Evolutionary conservation across 2,113 vertebrate species (phyloP).

Genomic region (Anser cygnoides): DNA sequence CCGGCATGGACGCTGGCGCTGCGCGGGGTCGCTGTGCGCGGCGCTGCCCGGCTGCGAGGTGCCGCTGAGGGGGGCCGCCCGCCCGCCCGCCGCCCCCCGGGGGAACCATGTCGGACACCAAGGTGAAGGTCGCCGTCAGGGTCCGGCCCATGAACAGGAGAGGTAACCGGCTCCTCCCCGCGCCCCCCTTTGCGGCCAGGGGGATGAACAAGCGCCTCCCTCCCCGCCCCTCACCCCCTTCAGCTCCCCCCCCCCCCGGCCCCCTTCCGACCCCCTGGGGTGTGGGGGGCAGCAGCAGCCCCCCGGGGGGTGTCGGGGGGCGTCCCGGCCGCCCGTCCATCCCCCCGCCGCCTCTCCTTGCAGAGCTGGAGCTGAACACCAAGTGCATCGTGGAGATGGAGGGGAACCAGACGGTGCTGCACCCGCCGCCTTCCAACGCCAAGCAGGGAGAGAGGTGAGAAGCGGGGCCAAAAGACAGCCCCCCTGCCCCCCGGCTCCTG

Average conservation of each 20-base stretch:
- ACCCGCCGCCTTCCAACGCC: constrained; percentile 88
- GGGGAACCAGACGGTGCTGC: constrained; percentile 94
- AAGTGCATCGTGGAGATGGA: constrained; percentile 99
- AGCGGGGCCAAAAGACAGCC: not conserved
- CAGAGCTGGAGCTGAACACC: constrained; percentile 96
- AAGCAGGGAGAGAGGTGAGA: constrained; percentile 88
- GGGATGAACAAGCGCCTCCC: not conserved
- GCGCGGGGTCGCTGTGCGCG: constrained; percentile 53
- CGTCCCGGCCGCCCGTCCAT: not conserved
- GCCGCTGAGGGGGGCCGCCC: constrained; percentile 31
- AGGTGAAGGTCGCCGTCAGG: constrained; percentile 97
- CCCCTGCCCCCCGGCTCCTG: not conserved
- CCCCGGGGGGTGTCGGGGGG: too few relatives aligned
- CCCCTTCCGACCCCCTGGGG: too few relatives aligned
- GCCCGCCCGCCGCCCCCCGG: not conserved
- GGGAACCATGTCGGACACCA: constrained; percentile 93
- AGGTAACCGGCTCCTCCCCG: constrained; percentile 78
- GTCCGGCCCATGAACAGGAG: constrained; percentile 96
- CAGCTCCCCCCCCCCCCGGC: too few relatives aligned
- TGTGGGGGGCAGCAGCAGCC: too few relatives aligned
- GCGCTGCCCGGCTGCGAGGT: not conserved
- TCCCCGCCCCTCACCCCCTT: not conserved
- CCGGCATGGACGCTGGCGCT: constrained; percentile 70
- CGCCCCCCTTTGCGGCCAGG: not conserved
- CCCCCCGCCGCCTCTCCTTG: constrained; percentile 54